phyloP scores from a whole-genome alignment of 2,888 invertebrate species.

The Nephrotoma guestfalica region DNA sequence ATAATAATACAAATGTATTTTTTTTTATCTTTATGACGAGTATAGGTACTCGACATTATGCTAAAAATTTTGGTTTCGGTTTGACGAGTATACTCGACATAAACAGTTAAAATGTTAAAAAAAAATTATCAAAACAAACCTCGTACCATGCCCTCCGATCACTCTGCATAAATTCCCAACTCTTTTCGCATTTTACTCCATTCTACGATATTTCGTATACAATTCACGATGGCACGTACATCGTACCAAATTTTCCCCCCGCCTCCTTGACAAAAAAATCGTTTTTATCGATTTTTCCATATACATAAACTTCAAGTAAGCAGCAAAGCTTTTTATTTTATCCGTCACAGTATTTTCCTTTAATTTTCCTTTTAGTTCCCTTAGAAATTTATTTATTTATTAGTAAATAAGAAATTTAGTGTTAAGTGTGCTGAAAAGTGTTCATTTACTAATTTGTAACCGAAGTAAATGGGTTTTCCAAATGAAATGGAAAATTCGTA shows the following conservation, averaged over 20 bases:
- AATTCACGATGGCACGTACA: background rate
- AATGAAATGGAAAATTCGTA: background rate
- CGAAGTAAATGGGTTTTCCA: background rate
- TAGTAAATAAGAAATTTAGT: background rate
- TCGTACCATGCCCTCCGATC: background rate
- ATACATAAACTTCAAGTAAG: background rate
- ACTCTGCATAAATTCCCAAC: background rate
- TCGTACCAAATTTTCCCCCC: background rate
- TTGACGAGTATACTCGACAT: too few relatives aligned
- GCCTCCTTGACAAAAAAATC: background rate
- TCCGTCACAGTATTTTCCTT: background rate
- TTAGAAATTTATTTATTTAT: background rate
- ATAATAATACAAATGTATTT: too few relatives aligned
- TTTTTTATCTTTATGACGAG: too few relatives aligned
- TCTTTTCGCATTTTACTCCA: background rate
- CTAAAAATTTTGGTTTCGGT: too few relatives aligned
- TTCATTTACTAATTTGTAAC: background rate
- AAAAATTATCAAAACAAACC: background rate
- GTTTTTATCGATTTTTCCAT: background rate
- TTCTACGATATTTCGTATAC: background rate
- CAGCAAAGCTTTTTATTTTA: background rate
- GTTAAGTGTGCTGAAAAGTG: background rate
- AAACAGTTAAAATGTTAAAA: too few relatives aligned
- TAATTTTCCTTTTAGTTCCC: background rate
- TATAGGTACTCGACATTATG: too few relatives aligned